Conservation (phyloP, 2,113 vertebrate species). For the Synodontis membranacea region DNA sequence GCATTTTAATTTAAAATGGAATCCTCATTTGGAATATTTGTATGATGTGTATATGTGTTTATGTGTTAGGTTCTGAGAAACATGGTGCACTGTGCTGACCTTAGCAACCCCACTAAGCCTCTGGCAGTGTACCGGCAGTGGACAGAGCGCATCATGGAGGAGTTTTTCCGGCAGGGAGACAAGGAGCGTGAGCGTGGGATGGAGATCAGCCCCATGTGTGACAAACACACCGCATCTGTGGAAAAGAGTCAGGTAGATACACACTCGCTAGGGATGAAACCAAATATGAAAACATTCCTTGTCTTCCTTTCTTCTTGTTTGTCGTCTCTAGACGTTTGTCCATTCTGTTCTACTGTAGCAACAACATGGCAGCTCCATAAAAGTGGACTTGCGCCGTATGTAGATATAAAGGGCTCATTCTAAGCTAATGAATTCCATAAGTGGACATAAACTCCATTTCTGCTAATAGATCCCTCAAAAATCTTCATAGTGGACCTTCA, state of each 20-base stretch:
- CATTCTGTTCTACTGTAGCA: no score
- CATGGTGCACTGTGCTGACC: slow-evolving; percentile 93
- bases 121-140: slow-evolving; percentile 88
- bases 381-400: no score
- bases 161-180: slow-evolving; percentile 92
- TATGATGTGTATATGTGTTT: slow-evolving; percentile 39
- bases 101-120: slow-evolving; percentile 92
- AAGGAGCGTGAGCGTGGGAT: slow-evolving; percentile 86
- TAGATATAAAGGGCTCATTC: no score
- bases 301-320: no score
- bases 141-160: slow-evolving; percentile 92
- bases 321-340: no score
- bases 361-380: no score
- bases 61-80: slow-evolving; percentile 84
- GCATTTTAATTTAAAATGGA: neutral
- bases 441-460: no score
- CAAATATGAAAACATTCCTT: neutral
- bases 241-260: slow-evolving; percentile 87
- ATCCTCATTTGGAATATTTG: neutral
- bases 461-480: no score
- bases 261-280: neutral
- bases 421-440: no score
- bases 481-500: no score
- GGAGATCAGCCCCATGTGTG: slow-evolving; percentile 95
- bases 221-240: slow-evolving; percentile 91